Conservation (phyloP, 2,888 invertebrate genomes). For the Eilema griseolum region DNA sequence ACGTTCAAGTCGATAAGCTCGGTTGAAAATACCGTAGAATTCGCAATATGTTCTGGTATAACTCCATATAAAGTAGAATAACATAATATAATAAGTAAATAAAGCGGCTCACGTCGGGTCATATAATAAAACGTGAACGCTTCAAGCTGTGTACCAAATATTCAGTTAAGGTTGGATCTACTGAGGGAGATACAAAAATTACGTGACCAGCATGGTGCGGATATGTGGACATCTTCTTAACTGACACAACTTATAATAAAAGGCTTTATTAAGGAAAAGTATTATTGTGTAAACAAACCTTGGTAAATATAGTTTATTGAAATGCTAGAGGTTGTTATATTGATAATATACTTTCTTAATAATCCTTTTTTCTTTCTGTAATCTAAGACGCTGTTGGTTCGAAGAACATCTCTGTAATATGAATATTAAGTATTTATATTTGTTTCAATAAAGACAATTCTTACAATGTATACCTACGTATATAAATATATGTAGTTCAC, state of each 20-base stretch:
- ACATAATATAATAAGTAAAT: conserved; percentile 65
- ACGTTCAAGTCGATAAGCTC: conserved; percentile 37
- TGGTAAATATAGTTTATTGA: conserved; percentile 18
- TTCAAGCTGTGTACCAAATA: conserved; percentile 73
- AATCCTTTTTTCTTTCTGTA: conserved; percentile 1
- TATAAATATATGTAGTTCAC: too few species aligned
- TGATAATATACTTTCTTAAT: conserved; percentile 3
- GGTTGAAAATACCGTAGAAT: conserved; percentile 24
- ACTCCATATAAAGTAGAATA: conserved; percentile 46
- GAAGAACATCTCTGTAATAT: neutral
- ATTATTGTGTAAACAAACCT: conserved; percentile 29
- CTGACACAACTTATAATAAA: conserved; percentile 56
- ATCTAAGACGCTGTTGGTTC: neutral
- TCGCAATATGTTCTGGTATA: conserved; percentile 43
- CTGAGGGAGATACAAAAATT: conserved; percentile 60
- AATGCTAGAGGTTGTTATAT: conserved; percentile 4
- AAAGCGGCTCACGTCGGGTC: conserved; percentile 67
- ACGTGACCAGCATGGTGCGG: conserved; percentile 66
- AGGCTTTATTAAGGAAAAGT: conserved; percentile 47
- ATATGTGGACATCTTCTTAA: conserved; percentile 59
- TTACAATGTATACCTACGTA: neutral
- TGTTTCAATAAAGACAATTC: neutral
- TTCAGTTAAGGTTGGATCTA: conserved; percentile 72
- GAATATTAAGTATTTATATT: neutral
- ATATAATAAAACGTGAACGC: conserved; percentile 73